Evolutionary conservation across 2,113 vertebrate species (phyloP).

Genomic region (Pomatostomus ruficeps): DNA sequence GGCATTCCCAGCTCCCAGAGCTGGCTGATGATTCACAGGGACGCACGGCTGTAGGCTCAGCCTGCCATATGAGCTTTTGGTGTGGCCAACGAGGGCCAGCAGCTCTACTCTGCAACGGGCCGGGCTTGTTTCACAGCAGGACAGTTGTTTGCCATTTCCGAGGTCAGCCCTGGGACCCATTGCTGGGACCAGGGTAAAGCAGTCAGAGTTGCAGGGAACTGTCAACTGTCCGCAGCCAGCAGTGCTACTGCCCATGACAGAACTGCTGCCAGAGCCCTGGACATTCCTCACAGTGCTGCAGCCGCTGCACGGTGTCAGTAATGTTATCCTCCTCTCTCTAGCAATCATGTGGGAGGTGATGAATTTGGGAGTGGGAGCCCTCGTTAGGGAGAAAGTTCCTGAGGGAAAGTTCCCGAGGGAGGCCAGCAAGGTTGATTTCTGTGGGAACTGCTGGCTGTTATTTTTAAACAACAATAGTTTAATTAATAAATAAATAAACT

Average conservation of each 20-base stretch:
- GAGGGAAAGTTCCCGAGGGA: background rate
- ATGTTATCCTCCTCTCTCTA: rapidly evolving
- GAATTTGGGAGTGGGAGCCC: background rate
- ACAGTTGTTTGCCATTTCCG: background rate
- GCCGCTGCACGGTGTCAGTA: background rate
- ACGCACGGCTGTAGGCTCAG: background rate
- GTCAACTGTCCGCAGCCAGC: rapidly evolving
- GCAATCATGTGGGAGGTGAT: background rate
- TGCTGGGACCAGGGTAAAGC: background rate
- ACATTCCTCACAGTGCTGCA: background rate
- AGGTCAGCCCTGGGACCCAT: background rate
- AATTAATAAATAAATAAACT: background rate
- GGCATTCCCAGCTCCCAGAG: background rate
- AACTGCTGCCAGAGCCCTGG: background rate
- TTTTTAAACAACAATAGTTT: slow-evolving; percentile 9
- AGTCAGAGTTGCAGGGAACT: background rate
- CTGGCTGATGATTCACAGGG: background rate
- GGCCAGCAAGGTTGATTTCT: background rate
- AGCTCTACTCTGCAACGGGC: rapidly evolving
- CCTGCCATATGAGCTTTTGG: background rate
- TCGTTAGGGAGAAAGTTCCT: background rate
- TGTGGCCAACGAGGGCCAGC: background rate
- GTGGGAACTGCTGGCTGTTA: background rate
- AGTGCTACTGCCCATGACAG: background rate
- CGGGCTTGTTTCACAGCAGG: background rate